These are phyloP conservation scores for Ciconia maguari DNA, from an alignment of 2,113 vertebrate species.

Conservation along the genomic window DNA sequence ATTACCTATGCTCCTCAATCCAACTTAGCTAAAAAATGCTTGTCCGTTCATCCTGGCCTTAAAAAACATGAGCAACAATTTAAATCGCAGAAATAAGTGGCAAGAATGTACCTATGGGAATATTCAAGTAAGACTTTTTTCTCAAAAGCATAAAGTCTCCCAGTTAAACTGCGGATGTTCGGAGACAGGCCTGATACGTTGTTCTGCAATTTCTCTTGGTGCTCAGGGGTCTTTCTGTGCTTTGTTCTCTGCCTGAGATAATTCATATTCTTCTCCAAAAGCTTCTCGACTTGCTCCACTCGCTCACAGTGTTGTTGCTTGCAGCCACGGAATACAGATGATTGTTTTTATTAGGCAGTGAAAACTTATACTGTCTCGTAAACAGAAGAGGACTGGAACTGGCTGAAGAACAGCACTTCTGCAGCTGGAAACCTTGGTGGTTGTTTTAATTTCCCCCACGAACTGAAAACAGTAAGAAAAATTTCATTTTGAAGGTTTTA, in stretches of 20 bases:
- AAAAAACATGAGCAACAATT: neutral
- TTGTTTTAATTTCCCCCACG: neutral
- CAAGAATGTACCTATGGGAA: neutral
- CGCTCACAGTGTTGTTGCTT: constrained; percentile 7
- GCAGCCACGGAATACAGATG: constrained; percentile 57
- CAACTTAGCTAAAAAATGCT: neutral
- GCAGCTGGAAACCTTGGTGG: neutral
- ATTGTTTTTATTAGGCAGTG: constrained; percentile 46
- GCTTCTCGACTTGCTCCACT: neutral
- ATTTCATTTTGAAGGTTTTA: neutral
- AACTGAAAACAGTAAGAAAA: neutral
- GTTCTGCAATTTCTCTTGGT: neutral
- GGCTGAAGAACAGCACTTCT: neutral
- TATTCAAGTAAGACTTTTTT: neutral
- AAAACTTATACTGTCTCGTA: constrained; percentile 27
- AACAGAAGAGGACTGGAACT: neutral
- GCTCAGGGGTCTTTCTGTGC: constrained; percentile 1
- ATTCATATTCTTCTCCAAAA: constrained; percentile 57
- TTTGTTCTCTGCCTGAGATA: constrained; percentile 34
- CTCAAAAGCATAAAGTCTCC: constrained; percentile 1
- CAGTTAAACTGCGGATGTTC: neutral
- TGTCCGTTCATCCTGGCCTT: neutral
- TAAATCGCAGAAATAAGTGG: neutral
- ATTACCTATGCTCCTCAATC: neutral
- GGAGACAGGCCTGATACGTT: neutral